Conservation (phyloP, 2,797 vertebrate species). For the Jordanella pulchra region DNA sequence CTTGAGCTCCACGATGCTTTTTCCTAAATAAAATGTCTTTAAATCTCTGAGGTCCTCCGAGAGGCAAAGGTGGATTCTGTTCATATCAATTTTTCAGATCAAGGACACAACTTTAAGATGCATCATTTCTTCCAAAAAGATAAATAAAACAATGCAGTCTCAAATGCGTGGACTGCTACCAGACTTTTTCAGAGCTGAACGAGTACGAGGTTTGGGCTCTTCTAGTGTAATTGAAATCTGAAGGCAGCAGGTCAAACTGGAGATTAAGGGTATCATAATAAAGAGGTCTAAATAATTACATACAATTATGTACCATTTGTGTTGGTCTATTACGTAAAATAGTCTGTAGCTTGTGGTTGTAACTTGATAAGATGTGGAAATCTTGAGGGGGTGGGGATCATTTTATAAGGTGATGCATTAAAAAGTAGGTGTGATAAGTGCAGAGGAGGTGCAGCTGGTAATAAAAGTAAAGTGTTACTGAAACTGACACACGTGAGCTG, state of each 20-base stretch:
- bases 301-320: neutral
- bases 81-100: neutral
- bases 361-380: neutral
- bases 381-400: neutral
- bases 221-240: neutral
- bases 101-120: neutral
- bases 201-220: too few species aligned
- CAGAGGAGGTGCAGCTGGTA: conserved; percentile 3
- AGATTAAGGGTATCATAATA: neutral
- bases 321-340: neutral
- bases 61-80: neutral
- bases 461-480: neutral
- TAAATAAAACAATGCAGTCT: too few species aligned
- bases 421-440: neutral
- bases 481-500: neutral
- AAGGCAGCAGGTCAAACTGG: neutral
- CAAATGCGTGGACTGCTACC: neutral
- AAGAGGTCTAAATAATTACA: neutral
- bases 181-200: too few species aligned
- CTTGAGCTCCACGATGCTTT: too few species aligned
- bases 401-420: neutral
- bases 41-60: neutral
- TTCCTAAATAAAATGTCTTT: neutral
- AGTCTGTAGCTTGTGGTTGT: neutral
- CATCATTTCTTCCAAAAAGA: neutral